Evolutionary conservation across 2,888 invertebrate species (phyloP), one percentile per base, ranked within the genome.

Genomic region (Slavum lentiscoides): DNA sequence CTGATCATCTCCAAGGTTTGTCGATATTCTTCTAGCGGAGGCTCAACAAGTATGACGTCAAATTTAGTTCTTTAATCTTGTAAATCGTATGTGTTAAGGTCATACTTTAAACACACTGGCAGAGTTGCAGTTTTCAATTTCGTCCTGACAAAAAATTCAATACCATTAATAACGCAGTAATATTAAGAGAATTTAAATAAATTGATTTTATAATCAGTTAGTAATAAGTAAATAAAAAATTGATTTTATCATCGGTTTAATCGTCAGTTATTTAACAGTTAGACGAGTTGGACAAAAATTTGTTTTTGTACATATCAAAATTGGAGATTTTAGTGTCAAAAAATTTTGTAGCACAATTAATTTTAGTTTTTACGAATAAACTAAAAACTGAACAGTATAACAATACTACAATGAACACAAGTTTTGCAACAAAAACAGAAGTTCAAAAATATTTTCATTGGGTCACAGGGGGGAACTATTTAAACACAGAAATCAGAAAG

Each of bases 1-100:
- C 92, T 92, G 0, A 92, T 92, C 0, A 92, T 92, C 0, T 94
- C 94, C 87, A 91, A 90, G 0, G 93, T 93, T 83, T 94, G 88
- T 84, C 94, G 93, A 86, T 95, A 95, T 86, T 95, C 95, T 86
- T 94, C 94, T 82, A 98, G 88, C 0, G 98, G 98, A 0, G 98
- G 98, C 86, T 98, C 98, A 84, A 98, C 93, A 74, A 97, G 88
- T 84, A 98, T 94, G 61, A 97, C 97, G 87, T 98, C 98, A 87
- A 98, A 98, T 86, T 97, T 96, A 84, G 92, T 91, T 77, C 93
- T 93, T 84, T 98, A 88, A 76, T 93, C 92, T 86, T 94, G 93
- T 61, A 97, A 88, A 87, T 96, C 95, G 85, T 94, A 94, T 0
- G 90, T 90, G 86, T 91, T 89, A 43, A 98, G 89, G 87, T 98